Evolutionary conservation across 2,797 vertebrate genomes (phyloP).

Genomic region (Ibycter americanus): DNA sequence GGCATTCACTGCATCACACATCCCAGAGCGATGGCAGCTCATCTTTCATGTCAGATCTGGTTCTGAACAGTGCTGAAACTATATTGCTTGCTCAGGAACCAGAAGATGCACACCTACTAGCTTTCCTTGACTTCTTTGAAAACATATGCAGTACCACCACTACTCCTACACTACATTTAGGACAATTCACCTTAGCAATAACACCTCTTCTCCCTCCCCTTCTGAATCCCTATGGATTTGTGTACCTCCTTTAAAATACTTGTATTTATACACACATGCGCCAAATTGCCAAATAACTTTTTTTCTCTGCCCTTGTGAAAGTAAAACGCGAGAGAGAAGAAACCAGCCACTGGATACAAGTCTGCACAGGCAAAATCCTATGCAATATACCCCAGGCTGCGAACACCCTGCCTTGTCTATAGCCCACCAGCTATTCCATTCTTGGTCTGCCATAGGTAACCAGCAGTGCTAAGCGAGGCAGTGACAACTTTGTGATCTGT

Average conservation of each 20-base stretch:
- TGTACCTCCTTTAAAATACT: background rate
- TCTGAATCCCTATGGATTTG: background rate
- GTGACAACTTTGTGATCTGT: accelerated
- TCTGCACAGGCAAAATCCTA: background rate
- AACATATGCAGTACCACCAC: accelerated
- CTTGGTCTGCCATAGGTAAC: background rate
- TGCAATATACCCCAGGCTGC: background rate
- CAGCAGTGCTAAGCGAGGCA: background rate
- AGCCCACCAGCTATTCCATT: background rate
- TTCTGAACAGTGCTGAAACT: background rate
- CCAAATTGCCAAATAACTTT: background rate
- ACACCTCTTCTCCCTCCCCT: background rate
- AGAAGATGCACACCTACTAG: background rate
- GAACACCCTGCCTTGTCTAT: background rate
- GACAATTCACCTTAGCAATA: background rate
- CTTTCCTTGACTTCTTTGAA: background rate
- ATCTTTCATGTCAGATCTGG: background rate
- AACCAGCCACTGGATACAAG: background rate
- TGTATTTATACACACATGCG: accelerated
- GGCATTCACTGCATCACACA: background rate
- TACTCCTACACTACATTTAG: background rate
- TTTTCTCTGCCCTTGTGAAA: accelerated
- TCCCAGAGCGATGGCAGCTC: background rate
- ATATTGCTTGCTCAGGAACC: background rate
- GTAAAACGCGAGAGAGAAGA: background rate